Evolutionary conservation across 2,797 vertebrate species (phyloP), one percentile per base, ranked within the genome.

Genomic region (Australoheros facetus): DNA sequence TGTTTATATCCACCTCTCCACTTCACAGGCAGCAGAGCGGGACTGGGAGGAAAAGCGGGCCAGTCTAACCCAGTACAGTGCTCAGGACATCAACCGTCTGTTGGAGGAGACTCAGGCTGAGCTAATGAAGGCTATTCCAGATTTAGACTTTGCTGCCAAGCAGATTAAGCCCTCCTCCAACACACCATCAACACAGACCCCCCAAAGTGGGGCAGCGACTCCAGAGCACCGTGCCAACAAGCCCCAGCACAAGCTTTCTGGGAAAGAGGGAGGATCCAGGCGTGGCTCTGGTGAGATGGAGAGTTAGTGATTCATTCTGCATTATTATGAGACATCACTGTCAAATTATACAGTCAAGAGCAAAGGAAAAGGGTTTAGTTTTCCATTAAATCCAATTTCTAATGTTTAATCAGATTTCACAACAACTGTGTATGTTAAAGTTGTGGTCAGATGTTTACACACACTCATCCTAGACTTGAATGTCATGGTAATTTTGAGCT

Each of bases 1-100:
- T 56, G 21, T 73, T 72, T 26, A 28, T 9, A 56, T 66, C 62
- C 37, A 1, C 58, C 42, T 78, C 34, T 71, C 51, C 23, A 17
- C 60, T 84, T 77, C 74, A 45, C 88, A 99, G 98, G 98, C 98
- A 19, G 98, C 98, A 0, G 98, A 99, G 93, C 92, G 98, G 30
- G 98, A 99, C 94, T 99, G 98, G 98, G 98, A 99, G 94, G 98
- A 99, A 95, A 99, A 99, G 83, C 93, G 98, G 26, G 98, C 97
- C 7, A 98, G 96, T 42, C 93, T 99, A 85, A 98, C 97, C 79
- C 98, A 99, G 92, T 99, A 98, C 94, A 99, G 98, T 0, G 96
- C 98, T 90, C 98, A 98, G 94, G 98, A 99, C 95, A 99, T 99
- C 92, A 99, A 98, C 93, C 96, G 98, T 23, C 96, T 99, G 7